These are phyloP conservation scores for Cetonia aurata DNA, from an alignment of 2,888 invertebrate genomes.

Conservation along the genomic window DNA sequence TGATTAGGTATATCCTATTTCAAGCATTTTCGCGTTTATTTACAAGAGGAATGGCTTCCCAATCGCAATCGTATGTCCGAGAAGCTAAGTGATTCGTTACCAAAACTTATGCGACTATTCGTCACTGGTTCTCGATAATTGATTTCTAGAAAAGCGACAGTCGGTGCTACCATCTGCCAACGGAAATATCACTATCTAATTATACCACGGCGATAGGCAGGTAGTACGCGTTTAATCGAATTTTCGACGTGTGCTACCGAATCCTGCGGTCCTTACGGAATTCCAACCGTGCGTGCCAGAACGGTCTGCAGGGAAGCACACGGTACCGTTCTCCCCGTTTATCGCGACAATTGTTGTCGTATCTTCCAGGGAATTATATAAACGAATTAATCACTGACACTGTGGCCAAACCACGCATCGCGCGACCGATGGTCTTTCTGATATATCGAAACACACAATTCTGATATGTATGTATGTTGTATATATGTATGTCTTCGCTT, in stretches of 20 bases:
- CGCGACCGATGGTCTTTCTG: neutral
- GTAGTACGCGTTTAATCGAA: conserved; percentile 20
- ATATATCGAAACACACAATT: conserved; percentile 23
- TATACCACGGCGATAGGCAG: conserved; percentile 12
- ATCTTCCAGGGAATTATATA: conserved; percentile 23
- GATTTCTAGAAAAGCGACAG: neutral
- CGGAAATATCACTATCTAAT: conserved; percentile 12
- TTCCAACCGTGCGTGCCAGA: conserved; percentile 16
- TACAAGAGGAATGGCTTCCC: no score
- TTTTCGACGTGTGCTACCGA: conserved; percentile 5
- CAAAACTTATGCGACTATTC: neutral
- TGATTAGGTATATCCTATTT: no score
- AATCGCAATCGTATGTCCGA: no score
- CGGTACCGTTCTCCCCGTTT: neutral
- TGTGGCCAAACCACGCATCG: neutral
- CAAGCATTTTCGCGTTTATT: no score
- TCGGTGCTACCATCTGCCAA: neutral
- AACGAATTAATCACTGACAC: conserved; percentile 32
- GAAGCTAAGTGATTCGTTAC: no score
- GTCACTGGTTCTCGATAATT: neutral
- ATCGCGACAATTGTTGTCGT: conserved; percentile 11
- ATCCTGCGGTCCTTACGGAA: conserved; percentile 19
- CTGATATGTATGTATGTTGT: conserved; percentile 14
- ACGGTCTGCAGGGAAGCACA: neutral
- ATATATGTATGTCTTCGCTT: neutral